Base-by-base conservation (phyloP, 1,140 invertebrate species). In the Eumaeus atala region DNA sequence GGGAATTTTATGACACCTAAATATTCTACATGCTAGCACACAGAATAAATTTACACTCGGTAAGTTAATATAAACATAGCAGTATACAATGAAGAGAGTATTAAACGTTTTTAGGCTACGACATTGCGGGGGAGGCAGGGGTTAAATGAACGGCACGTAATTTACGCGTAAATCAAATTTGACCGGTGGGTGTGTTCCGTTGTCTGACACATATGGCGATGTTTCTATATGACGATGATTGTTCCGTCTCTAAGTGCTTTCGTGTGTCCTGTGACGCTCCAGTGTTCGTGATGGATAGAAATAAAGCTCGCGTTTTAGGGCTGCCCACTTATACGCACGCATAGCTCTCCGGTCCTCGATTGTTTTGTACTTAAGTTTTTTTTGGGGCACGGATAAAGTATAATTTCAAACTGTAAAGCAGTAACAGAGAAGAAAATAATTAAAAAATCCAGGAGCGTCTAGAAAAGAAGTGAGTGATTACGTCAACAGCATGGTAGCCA, bases 161-260 rank as follows among this genome's bases (percentile, higher is more conserved):
- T 87, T 84, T 74, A 65, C 64, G 80, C 80, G 84, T 87, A 85
- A 87, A 87, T 87, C 81, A 87, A 85, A 85, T 85, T 85, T 83
- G 80, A 85, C 80, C 74, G 71, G 77, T 81, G 73, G 84, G 82
- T 72, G 82, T 73, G 68, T 57, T 54, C 59, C 54, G 60, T 72
- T 82, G 84, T 85, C 84, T 76, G 56, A 71, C 74, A 62, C 84
- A 87, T 87, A 87, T 87, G 84, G 70, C 80, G 73, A 68, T 73
- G 66, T 83, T 82, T 81, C 78, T 74, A 61, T 61, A 65, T 54
- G 34, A 53, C 67, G 54, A 68, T 74, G 73, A 81, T 77, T 82
- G 80, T 70, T 74, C 58, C 58, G 49, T 66, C 69, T 72, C 64
- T 71, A 58, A 81, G 80, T 77, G 76, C 71, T 76, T 75, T 81